Base-by-base conservation (phyloP, 1,140 invertebrate genomes). In the Scaptodrosophila lebanonensis region DNA sequence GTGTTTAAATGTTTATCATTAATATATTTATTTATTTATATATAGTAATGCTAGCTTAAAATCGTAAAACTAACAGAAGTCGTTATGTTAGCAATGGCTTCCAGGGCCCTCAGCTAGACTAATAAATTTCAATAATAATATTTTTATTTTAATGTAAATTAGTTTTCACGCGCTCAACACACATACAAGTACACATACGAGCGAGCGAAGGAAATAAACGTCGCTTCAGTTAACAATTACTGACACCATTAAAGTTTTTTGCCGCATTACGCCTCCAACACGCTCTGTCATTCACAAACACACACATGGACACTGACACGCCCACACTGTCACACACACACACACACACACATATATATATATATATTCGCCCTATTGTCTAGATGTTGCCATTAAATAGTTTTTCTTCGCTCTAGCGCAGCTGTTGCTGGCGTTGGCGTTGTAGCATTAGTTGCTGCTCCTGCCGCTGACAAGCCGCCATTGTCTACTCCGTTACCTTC, bases 151-250 rank as follows among this genome's bases (percentile, higher is more conserved):
- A n/a, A n/a, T n/a, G n/a, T n/a, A n/a, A n/a, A n/a, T n/a, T n/a
- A n/a, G n/a, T n/a, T n/a, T n/a, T n/a, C 27, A 18, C 38, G 29
- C 32, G 22, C 43, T 40, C 29, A 18, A 39, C n/a, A n/a, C n/a
- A n/a, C n/a, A n/a, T n/a, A 9, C 29, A 33, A 15, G 33, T 15
- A 35, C 2, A 33, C 30, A 36, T 8, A 25, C 51, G 29, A 13
- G 48, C 36, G 8, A 29, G 22, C 56, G 61, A 75, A 82, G 75
- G 75, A 79, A 82, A 82, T 79, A 82, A 79, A 79, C 75, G 75
- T 79, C 69, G 75, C 75, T 79, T 82, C 65, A 79, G 69, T 82
- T 79, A 79, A 79, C 75, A 79, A 79, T 79, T 79, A 79, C 75
- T 79, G 75, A 79, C 75, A 79, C 75, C 75, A 79, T 79, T 79